Evolutionary conservation across 1,140 invertebrate species (phyloP), one percentile per base, ranked within the genome.

Genomic region (Condylostylus longicornis): DNA sequence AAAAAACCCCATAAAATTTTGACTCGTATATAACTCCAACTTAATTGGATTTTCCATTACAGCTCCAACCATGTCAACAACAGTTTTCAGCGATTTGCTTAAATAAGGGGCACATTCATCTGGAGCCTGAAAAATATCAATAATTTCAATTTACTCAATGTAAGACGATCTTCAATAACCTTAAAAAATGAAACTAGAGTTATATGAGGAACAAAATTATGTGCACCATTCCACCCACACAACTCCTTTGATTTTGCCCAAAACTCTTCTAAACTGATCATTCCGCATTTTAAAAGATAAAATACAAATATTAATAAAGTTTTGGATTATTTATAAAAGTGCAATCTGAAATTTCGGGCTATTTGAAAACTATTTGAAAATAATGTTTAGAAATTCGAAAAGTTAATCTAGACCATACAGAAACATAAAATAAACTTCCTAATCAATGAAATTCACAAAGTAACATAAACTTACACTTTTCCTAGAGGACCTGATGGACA

Each of bases 111-210:
- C 73, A 41, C 66, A 72, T 46, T 80, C 74, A 61, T 85, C 79
- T 2, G 78, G 71, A 22, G 77, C 79, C 80, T 85, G 43, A n/a
- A 13, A 32, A 29, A 31, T 25, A 19, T 27, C 25, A 37, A 35
- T 39, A 14, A 9, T 10, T 31, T 37, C 42, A 28, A 32, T 18
- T 35, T 25, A 36, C 32, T 18, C 9, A 18, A 33, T 33, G 9
- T 28, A 27, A 33, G 10, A 22, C 23, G 25, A 33, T 31, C 20
- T 25, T 32, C 23, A 34, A 44, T 46, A 65, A 88, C 85, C 68
- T 84, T 83, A 52, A 90, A 90, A 60, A 84, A 87, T 8, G 84
- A 79, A 27, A 85, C 80, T 22, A 93, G 65, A 9, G 86, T 91
- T 43, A 93, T 81, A 54, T 93, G 86, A 2, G 86, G 86, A 25